Percentiles rank a stretch among this genome's conserved stretches.
Evolutionary conservation across 2,113 vertebrate species (phyloP).

Genomic region (Grus americana): DNA sequence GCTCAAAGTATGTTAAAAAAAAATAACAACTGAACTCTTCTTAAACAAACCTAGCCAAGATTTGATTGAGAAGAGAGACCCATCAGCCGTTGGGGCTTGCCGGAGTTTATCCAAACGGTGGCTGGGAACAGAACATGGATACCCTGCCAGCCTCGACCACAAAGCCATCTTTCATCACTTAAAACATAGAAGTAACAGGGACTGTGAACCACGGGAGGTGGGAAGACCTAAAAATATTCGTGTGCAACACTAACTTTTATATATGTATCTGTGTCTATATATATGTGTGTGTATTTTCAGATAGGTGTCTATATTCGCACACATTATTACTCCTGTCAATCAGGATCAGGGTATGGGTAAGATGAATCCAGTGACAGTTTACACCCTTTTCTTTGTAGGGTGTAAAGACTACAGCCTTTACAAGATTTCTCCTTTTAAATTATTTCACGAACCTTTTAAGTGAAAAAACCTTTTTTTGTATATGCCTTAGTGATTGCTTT

Average conservation of each 20-base stretch:
- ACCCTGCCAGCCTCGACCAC: not conserved
- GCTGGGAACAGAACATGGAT: not conserved
- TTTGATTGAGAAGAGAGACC: not conserved
- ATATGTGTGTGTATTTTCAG: not conserved
- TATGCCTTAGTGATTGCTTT: not conserved
- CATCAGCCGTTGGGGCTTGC: not conserved
- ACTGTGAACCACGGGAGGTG: not conserved
- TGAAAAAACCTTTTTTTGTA: not conserved
- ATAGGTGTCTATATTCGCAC: not conserved
- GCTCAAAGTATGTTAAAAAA: not conserved
- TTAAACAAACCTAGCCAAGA: not conserved
- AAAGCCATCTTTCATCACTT: not conserved
- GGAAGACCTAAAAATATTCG: not conserved
- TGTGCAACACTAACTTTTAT: not conserved
- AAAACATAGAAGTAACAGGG: not conserved
- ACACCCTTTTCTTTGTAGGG: not conserved
- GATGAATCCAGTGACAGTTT: not conserved
- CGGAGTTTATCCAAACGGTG: not conserved
- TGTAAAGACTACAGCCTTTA: not conserved
- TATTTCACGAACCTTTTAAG: not conserved
- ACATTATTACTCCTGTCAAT: not conserved
- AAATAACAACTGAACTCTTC: not conserved
- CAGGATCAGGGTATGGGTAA: not conserved
- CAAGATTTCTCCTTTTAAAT: not conserved
- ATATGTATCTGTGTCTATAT: not conserved